A percentile compares a stretch with the other conserved stretches of the same genome.
Evolutionary conservation across 2,113 vertebrate species (phyloP).

Genomic region (Menura novaehollandiae): DNA sequence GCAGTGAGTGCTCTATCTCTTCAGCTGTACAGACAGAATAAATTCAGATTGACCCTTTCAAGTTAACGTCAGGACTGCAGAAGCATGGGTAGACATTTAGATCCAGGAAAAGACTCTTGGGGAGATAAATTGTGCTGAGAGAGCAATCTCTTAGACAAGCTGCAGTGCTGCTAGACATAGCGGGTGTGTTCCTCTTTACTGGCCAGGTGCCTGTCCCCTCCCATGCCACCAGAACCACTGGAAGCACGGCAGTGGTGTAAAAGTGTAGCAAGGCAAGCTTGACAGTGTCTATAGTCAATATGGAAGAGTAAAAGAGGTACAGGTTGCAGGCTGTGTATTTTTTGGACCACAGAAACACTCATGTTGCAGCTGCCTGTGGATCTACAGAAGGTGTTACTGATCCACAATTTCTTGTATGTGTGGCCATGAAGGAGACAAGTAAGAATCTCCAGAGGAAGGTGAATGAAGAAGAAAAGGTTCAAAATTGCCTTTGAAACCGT

Average conservation of each 20-base stretch:
- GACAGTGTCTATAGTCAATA: not conserved
- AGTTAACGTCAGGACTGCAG: not conserved
- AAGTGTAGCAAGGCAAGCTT: not conserved
- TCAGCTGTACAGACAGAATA: not conserved
- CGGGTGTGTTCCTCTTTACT: not conserved
- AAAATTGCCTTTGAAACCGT: not conserved
- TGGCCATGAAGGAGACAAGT: not conserved
- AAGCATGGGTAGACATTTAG: not conserved
- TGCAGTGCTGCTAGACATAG: not conserved
- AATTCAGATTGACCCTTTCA: not conserved
- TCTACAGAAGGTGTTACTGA: not conserved
- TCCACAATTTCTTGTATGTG: not conserved
- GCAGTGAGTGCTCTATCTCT: not conserved
- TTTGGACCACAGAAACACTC: not conserved
- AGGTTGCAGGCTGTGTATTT: not conserved
- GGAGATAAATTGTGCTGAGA: not conserved
- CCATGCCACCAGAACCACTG: not conserved
- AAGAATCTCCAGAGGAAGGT: not conserved
- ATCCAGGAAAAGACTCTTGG: not conserved
- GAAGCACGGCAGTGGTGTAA: fast-evolving
- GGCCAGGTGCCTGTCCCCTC: not conserved
- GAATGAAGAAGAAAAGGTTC: not conserved
- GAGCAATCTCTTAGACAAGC: not conserved
- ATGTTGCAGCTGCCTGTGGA: not conserved
- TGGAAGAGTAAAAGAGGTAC: not conserved